Evolutionary conservation across 2,888 invertebrate species (phyloP).

Genomic region (Campopleginae sp.): DNA sequence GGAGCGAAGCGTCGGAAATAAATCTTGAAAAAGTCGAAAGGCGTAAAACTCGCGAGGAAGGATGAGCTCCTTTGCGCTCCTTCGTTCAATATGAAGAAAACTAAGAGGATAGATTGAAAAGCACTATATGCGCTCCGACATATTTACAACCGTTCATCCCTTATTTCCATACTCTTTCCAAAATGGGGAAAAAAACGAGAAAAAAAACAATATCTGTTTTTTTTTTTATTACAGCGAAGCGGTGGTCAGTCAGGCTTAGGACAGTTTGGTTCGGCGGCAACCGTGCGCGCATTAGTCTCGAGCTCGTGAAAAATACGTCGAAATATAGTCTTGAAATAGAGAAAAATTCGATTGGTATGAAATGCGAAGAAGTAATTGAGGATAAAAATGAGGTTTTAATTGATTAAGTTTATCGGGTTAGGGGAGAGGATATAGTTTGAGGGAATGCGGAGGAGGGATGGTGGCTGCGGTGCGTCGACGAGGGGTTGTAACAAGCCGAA

Average conservation of each 20-base stretch:
- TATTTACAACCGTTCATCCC: conserved; percentile 39
- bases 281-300: too few relatives aligned
- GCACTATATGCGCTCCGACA: conserved; percentile 23
- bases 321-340: not conserved
- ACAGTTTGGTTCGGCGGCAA: too few relatives aligned
- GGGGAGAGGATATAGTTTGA: not conserved
- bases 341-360: not conserved
- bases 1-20: conserved; percentile 82
- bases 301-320: not conserved
- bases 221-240: too few relatives aligned
- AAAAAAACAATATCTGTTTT: too few relatives aligned
- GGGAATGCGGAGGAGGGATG: not conserved
- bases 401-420: not conserved
- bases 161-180: not conserved
- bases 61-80: conserved; percentile 6
- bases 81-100: not conserved
- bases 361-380: not conserved
- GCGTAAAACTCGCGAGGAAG: conserved; percentile 78
- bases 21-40: conserved; percentile 84
- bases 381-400: not conserved
- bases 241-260: too few relatives aligned
- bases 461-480: not conserved
- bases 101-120: conserved; percentile 32
- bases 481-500: conserved; percentile 12
- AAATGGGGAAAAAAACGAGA: too few relatives aligned